Conservation (phyloP, 2,113 vertebrate species). For the Brachyistius frenatus region DNA sequence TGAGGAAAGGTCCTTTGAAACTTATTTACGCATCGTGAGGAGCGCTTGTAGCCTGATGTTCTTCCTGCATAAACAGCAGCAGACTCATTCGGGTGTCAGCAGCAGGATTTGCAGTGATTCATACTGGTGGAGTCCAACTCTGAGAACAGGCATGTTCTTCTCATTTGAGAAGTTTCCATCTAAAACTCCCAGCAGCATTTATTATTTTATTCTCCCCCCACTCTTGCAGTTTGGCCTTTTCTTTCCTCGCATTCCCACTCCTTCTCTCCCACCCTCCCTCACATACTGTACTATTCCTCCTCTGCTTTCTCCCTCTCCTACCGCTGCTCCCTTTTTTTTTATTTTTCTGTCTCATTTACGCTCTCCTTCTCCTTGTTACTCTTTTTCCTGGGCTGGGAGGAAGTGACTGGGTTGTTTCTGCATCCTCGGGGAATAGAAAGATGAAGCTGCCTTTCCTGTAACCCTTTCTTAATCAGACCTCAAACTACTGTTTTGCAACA, state of each 20-base stretch:
- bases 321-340: slow-evolving; percentile 15
- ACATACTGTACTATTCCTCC: slow-evolving; percentile 40
- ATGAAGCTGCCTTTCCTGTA: slow-evolving; percentile 84
- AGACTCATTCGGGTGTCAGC: slow-evolving; percentile 40
- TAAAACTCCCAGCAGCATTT: slow-evolving; percentile 44
- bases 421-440: slow-evolving; percentile 75
- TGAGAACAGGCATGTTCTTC: slow-evolving; percentile 62
- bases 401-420: slow-evolving; percentile 82
- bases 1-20: slow-evolving; percentile 55
- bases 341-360: neutral
- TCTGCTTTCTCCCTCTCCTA: slow-evolving; percentile 21
- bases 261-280: slow-evolving; percentile 38
- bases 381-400: slow-evolving; percentile 74
- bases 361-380: slow-evolving; percentile 62
- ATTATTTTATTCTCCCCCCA: neutral
- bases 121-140: slow-evolving; percentile 54
- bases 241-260: slow-evolving; percentile 47
- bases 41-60: slow-evolving; percentile 21
- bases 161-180: slow-evolving; percentile 76
- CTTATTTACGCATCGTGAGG: slow-evolving; percentile 43
- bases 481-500: slow-evolving; percentile 19
- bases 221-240: slow-evolving; percentile 41
- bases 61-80: slow-evolving; percentile 36
- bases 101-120: slow-evolving; percentile 57
- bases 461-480: slow-evolving; percentile 72